Conservation (phyloP, 2,113 vertebrate genomes). For the Mormoops blainvillei region DNA sequence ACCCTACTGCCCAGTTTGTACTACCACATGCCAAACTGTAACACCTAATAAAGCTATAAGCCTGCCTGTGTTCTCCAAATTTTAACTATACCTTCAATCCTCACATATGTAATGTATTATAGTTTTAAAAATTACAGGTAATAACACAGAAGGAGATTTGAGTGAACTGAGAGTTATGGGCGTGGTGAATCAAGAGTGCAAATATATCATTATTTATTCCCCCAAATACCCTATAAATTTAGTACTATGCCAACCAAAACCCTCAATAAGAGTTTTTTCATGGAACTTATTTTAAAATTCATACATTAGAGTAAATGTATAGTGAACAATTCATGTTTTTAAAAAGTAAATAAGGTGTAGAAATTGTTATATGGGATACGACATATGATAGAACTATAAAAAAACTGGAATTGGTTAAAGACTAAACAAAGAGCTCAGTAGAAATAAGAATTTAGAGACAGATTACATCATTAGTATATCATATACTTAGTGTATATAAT, state of each 20-base stretch:
- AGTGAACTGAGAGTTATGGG: neutral
- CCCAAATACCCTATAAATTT: neutral
- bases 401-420: neutral
- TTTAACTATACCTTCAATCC: neutral
- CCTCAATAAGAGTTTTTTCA: neutral
- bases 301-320: no score
- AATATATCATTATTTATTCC: neutral
- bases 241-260: neutral
- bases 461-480: no score
- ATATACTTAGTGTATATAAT: no score
- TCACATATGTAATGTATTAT: neutral
- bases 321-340: neutral
- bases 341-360: neutral
- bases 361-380: no score
- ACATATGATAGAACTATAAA: no score
- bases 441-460: no score
- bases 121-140: neutral
- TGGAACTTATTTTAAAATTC: neutral
- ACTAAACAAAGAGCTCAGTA: no score
- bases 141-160: neutral
- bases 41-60: neutral
- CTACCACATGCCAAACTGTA: neutral
- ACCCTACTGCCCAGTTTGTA: neutral
- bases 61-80: neutral
- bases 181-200: neutral